Evolutionary conservation across 2,888 invertebrate species (phyloP), one percentile per base, ranked within the genome.

Genomic region (Julus scandinavius): DNA sequence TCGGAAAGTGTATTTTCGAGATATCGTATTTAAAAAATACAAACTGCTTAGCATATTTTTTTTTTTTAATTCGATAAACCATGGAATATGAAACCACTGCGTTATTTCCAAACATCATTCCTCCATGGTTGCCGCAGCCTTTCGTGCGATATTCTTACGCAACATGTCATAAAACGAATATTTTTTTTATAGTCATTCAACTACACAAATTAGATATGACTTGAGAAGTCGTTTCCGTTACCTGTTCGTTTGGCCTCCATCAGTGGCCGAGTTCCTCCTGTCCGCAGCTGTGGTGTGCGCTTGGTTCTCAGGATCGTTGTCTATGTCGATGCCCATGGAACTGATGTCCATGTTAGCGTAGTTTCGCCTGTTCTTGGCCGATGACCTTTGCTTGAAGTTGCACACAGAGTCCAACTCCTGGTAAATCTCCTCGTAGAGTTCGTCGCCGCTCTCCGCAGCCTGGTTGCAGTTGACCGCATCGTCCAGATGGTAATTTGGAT

Each of bases 401-500:
- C 90, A 90, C 29, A 90, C 89, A 84, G 90, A 89, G 88, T 95
- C 96, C 89, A 96, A 94, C 91, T 96, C 95, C 91, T 95, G 95
- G 93, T 95, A 96, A 90, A 96, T 92, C 45, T 90, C 90, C 86
- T 90, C 90, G 89, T 90, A 90, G 45, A 54, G 85, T n/a, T 86
- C 83, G 86, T 88, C 87, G 89, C 93, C 88, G 40, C 86, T 83
- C 20, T 88, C 88, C 86, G 88, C 89, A 86, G 87, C 87, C 40
- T 93, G 93, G 92, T 95, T 95, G 90, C 94, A 95, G 92, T 95
- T 95, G 91, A 95, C 94, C 87, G 95, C 96, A 91, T 96, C 96
- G 93, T 96, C 96, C 91, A 96, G 94, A 92, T 96, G 96, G 93
- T 97, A 97, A 93, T 97, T 97, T 45, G 97, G 97, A 93, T 97